Percentiles rank a stretch among this genome's conserved stretches.
Evolutionary conservation across 2,113 vertebrate species (phyloP).

Genomic region (Synodontis membranacea): DNA sequence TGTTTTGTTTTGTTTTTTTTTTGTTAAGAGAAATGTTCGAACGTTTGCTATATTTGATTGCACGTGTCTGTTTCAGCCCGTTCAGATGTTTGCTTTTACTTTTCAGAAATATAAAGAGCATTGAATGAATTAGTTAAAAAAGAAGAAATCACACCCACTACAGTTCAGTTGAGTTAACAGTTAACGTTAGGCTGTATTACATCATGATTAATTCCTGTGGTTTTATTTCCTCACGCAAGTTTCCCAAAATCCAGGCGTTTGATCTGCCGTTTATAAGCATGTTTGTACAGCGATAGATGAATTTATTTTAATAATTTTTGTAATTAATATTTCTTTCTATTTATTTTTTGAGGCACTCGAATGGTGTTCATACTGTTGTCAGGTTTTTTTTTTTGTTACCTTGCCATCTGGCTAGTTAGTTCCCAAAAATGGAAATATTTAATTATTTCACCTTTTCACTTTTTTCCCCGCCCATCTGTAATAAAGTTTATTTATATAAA

Average conservation of each 20-base stretch:
- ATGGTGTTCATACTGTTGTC: not conserved
- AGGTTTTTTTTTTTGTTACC: not conserved
- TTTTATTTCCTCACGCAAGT: not conserved
- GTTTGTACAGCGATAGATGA: constrained; percentile 2
- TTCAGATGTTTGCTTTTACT: not conserved
- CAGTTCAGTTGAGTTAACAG: not conserved
- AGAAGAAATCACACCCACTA: not conserved
- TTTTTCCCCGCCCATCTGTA: not conserved
- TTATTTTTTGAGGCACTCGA: not conserved
- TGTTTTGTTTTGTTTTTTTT: too few relatives aligned
- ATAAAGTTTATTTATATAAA: not conserved
- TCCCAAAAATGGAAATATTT: not conserved
- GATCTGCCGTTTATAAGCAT: not conserved
- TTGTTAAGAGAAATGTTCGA: not conserved
- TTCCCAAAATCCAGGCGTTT: not conserved
- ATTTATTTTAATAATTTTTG: not conserved
- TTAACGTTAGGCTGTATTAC: not conserved
- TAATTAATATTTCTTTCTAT: constrained; percentile 4
- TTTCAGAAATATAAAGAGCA: not conserved
- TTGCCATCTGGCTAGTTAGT: not conserved
- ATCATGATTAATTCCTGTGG: not conserved
- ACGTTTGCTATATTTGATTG: not conserved
- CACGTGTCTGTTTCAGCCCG: not conserved
- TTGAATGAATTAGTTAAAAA: not conserved
- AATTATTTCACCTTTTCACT: not conserved